Conservation (phyloP, 2,888 invertebrate genomes). For the Pachymerium ferrugineum region DNA sequence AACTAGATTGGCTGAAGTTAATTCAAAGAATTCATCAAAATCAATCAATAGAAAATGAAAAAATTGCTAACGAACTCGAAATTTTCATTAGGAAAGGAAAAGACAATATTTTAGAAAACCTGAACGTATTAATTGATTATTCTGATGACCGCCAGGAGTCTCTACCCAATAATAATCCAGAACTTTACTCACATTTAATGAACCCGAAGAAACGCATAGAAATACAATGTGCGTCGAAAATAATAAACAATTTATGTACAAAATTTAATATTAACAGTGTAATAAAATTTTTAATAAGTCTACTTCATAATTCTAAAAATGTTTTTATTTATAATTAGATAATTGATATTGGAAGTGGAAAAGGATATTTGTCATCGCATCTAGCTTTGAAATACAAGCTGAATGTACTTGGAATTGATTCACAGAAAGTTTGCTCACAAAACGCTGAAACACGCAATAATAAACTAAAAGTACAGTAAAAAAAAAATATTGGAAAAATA, state of each 20-base stretch:
- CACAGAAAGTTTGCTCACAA: slow-evolving; percentile 60
- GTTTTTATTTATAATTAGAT: slow-evolving; percentile 51
- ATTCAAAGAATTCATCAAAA: no score
- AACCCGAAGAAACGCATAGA: slow-evolving; percentile 75
- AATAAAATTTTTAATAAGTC: neutral
- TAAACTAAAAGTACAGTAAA: slow-evolving; percentile 46
- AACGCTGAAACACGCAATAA: slow-evolving; percentile 57
- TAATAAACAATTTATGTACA: slow-evolving; percentile 49
- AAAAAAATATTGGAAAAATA: slow-evolving; percentile 32
- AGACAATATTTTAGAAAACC: slow-evolving; percentile 20
- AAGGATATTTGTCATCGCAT: slow-evolving; percentile 74
- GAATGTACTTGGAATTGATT: slow-evolving; percentile 76
- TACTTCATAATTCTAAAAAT: neutral
- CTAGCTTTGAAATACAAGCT: slow-evolving; percentile 64
- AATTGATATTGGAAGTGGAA: slow-evolving; percentile 83
- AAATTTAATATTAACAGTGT: slow-evolving; percentile 9
- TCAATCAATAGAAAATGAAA: slow-evolving; percentile 29
- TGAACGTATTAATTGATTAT: slow-evolving; percentile 12
- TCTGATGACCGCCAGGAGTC: no score
- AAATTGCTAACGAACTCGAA: neutral
- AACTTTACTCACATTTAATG: slow-evolving; percentile 56
- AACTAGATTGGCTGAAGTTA: no score
- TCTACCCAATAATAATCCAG: no score
- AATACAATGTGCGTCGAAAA: slow-evolving; percentile 60
- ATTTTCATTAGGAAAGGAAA: neutral